Evolutionary conservation across 2,113 vertebrate species (phyloP), one percentile per base, ranked within the genome.

Genomic region (Tenrec ecaudatus): DNA sequence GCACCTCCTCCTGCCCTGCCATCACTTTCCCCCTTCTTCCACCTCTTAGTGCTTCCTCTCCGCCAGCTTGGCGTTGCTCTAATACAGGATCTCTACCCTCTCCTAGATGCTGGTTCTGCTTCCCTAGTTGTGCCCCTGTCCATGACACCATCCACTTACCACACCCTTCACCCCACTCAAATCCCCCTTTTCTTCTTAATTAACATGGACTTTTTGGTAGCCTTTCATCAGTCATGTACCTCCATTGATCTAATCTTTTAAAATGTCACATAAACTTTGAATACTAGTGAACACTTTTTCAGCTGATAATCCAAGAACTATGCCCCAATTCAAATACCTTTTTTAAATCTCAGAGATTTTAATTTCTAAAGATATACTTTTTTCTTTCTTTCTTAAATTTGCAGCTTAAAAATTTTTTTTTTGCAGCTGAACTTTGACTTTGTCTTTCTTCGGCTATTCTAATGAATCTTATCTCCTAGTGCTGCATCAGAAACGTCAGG

Each of bases 311-410:
- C 36, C 3, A 19, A 92, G 36, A 88, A 79, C 73, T 86, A 16
- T 95, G 92, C 78, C 15, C 92, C 77, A 66, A 77, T 43, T 93
- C 47, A 86, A 68, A 10, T 83, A 31, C 73, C 71, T 94, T 78
- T 66, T 47, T 33, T 33, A 36, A 92, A 82, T 79, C 62, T 94
- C 23, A 86, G 78, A 88, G n/a, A 79, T 82, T 90, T 75, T 84
- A 9, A 81, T 94, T 93, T 81, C 58, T 76, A 79, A 90, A 95
- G 53, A 53, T 7, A 19, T 77, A 0, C 23, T 25, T 10, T 10
- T 57, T 82, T 88, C 79, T 40, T 82, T 88, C 79, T 40, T 78
- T 16, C 64, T 1, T 40, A 40, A 40, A 40, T 40, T 40, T 40
- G 40, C 40, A 40, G 40, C 40, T 40, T 40, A 40, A 40, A 40